Conservation (phyloP, 2,888 invertebrate species). For the Ormyrus pomaceus region DNA sequence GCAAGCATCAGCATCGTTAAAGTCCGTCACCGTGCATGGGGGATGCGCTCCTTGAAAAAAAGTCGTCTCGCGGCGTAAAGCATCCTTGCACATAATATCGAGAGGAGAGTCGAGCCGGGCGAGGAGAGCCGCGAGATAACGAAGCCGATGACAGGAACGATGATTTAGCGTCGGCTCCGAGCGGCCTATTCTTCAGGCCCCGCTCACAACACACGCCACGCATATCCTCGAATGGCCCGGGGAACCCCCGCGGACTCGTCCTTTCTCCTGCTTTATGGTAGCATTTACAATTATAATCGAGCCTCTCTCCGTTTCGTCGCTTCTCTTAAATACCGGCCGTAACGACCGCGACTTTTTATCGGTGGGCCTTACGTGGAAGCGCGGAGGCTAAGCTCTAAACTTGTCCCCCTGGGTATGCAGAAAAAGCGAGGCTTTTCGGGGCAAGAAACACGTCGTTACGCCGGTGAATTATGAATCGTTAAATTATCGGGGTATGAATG, state of each 20-base stretch:
- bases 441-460: constrained; percentile 20
- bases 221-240: constrained; percentile 55
- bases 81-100: background rate
- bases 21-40: background rate
- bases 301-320: constrained; percentile 58
- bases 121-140: constrained; percentile 65
- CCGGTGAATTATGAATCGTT: constrained; percentile 35
- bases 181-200: constrained; percentile 70
- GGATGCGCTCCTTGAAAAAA: background rate
- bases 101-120: constrained; percentile 55
- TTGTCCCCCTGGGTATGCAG: background rate
- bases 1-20: constrained; percentile 12
- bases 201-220: constrained; percentile 67
- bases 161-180: constrained; percentile 71
- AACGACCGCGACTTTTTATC: constrained; percentile 44
- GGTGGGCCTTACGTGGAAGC: constrained; percentile 1
- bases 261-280: constrained; percentile 66
- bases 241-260: constrained; percentile 66
- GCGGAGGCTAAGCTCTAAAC: constrained; percentile 22
- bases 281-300: constrained; percentile 71
- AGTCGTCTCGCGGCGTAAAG: background rate
- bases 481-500: constrained; percentile 44
- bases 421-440: background rate
- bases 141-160: constrained; percentile 75
- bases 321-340: constrained; percentile 49